These are phyloP conservation scores for Serripes groenlandicus DNA, from an alignment of 2,888 invertebrate genomes.

Conservation along the genomic window DNA sequence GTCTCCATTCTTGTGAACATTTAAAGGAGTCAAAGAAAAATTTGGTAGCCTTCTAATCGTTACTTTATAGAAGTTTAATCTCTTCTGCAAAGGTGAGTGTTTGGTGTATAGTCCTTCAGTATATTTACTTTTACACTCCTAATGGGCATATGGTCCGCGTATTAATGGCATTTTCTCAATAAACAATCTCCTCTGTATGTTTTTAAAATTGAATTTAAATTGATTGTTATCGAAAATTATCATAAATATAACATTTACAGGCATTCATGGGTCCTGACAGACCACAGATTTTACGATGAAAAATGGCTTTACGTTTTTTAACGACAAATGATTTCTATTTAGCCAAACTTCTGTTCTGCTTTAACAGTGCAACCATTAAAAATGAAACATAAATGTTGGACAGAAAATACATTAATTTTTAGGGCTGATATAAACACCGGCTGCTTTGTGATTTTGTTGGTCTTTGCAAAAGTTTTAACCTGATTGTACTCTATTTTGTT, in stretches of 20 bases:
- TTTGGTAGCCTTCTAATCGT: slow-evolving; percentile 5
- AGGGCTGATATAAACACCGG: no score
- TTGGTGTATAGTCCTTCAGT: slow-evolving; percentile 11
- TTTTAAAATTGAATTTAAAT: slow-evolving; percentile 31
- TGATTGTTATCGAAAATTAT: slow-evolving; percentile 31
- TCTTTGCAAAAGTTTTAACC: no score
- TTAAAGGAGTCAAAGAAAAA: slow-evolving; percentile 1
- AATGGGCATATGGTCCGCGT: slow-evolving; percentile 3
- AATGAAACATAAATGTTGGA: slow-evolving; percentile 12
- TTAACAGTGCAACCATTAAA: background rate
- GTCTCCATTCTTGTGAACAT: background rate
- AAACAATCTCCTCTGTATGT: background rate
- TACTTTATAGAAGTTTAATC: slow-evolving; percentile 3
- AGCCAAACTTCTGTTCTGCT: slow-evolving; percentile 14
- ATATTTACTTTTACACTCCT: slow-evolving; percentile 7
- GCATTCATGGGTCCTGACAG: slow-evolving; percentile 3
- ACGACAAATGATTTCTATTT: background rate
- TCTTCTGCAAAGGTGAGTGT: slow-evolving; percentile 1
- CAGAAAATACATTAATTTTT: slow-evolving; percentile 15
- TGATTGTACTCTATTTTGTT: no score
- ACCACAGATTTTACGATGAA: slow-evolving; percentile 13
- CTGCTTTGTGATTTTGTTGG: no score
- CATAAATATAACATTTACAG: slow-evolving; percentile 36
- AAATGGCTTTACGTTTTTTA: background rate
- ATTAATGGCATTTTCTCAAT: slow-evolving; percentile 4